Evolutionary conservation across 2,113 vertebrate species (phyloP).

Genomic region (Neotoma lepida): DNA sequence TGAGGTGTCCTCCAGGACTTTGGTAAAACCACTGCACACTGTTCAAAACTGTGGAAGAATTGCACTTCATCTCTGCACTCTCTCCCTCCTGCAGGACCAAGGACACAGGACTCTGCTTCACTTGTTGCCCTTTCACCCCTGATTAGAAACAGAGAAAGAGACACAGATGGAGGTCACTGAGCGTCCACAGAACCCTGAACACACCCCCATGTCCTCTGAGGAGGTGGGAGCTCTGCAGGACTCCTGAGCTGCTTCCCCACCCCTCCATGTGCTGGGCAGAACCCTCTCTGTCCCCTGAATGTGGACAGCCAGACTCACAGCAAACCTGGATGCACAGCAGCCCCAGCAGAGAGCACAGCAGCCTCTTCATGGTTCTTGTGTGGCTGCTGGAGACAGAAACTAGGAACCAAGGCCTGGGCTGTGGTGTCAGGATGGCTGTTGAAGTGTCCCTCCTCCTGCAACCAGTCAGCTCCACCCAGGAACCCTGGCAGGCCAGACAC

Average conservation of each 20-base stretch:
- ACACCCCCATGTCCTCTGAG: fast-evolving
- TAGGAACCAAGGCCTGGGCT: neutral
- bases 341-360: no score
- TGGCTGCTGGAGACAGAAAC: neutral
- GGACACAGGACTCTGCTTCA: slow-evolving; percentile 34
- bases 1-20: neutral
- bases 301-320: slow-evolving; percentile 19
- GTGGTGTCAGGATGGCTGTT: neutral
- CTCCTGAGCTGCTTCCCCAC: neutral
- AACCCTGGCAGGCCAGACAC: neutral
- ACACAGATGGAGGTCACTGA: neutral
- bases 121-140: slow-evolving; percentile 58
- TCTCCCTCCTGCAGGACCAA: slow-evolving; percentile 56
- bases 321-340: no score
- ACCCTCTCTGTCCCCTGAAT: neutral
- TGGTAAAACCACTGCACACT: neutral
- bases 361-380: neutral
- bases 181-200: neutral
- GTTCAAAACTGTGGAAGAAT: neutral
- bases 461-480: neutral
- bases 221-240: neutral
- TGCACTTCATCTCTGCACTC: neutral
- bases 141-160: neutral
- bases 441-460: no score
- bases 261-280: no score